Evolutionary conservation across 64 coral and sea anemone genomes (phyloP).

Genomic region (Stichodactyla mertensii): DNA sequence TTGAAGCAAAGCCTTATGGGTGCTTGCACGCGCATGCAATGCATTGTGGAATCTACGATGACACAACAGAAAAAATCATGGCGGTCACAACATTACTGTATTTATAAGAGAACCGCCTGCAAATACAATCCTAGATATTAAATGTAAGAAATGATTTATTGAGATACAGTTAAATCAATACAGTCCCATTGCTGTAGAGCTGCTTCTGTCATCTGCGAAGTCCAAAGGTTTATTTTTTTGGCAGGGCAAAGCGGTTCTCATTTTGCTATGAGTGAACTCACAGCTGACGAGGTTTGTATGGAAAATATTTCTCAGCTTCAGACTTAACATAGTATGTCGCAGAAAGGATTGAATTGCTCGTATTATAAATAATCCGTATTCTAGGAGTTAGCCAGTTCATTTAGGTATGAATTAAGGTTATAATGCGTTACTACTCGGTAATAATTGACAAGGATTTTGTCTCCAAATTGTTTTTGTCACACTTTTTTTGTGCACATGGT

Average conservation of each 20-base stretch:
- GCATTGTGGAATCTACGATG: conserved; percentile 14
- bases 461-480: not conserved
- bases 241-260: conserved; percentile 8
- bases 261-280: conserved; percentile 78
- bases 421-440: not conserved
- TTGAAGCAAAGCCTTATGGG: not conserved
- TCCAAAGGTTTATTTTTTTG: not conserved
- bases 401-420: not conserved
- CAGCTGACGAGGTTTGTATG: conserved; percentile 89
- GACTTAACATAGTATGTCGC: not conserved
- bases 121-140: not conserved
- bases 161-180: not conserved
- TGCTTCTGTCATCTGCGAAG: conserved; percentile 2
- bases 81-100: conserved; percentile 23
- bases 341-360: not conserved
- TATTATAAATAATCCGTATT: not conserved
- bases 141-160: not conserved
- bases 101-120: not conserved
- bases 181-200: not conserved
- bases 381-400: not conserved
- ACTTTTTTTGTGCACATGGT: not conserved
- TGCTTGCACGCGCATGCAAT: not conserved
- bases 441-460: not conserved
- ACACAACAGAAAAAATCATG: conserved; percentile 37
- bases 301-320: not conserved